Base-by-base conservation (phyloP, 2,113 vertebrate species). In the Dromaius novaehollandiae region DNA sequence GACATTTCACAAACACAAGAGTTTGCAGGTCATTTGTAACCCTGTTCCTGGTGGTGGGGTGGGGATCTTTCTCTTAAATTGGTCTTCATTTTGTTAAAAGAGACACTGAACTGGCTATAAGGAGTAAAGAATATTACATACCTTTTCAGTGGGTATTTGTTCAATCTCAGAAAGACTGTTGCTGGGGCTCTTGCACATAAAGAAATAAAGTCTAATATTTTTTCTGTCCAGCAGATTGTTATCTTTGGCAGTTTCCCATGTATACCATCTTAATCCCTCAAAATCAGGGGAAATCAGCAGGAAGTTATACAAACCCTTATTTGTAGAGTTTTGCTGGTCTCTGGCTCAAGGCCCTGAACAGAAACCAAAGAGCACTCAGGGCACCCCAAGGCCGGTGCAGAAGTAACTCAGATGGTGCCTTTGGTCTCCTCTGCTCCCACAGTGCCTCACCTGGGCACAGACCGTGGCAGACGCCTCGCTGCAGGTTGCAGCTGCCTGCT, bases 61-160 rank as follows among this genome's bases (percentile, higher is more conserved):
- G 50, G 44, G 16, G 46, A 17, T 13, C 30, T 71, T 50, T 25
- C 5, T 32, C 84, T 61, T 28, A 46, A 83, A 55, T 44, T 8
- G 3, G 22, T 61, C 20, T 74, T 12, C 6, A 9, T 40, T 6
- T 26, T 48, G 4, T 53, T 50, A 68, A 20, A 82, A 82, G 14
- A 90, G 79, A 53, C 51, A 9, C 40, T 88, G 58, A 82, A 73
- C 44, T 28, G n/a, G 65, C 10, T 24, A 14, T 1, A 8, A 7
- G 38, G 44, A 56, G 16, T 9, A 74, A 53, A 48, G 68, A 84
- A 91, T 11, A 8, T 2, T 32, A 34, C 71, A 63, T 42, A 13
- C 11, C 63, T 30, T 58, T 69, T 11, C 53, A 38, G 1, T 9
- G 34, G 48, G 40, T 46, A 1, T 0, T 25, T 1, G 3, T 8